Percentiles rank a stretch among this genome's conserved stretches.
These are phyloP conservation scores for Rhingia rostrata DNA, from an alignment of 2,888 invertebrate genomes.

Conservation along the genomic window DNA sequence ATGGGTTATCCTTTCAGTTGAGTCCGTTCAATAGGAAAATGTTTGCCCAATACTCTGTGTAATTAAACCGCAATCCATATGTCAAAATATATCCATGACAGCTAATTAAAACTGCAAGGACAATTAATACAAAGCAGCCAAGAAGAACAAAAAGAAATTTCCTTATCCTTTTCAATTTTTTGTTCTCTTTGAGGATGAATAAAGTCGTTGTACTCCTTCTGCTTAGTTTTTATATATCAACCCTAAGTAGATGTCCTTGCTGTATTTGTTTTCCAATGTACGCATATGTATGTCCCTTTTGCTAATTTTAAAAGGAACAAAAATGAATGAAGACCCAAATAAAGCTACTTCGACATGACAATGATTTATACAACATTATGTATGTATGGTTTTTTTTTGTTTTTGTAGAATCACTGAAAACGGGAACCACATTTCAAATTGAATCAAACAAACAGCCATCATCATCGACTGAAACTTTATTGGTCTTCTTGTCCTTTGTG, in stretches of 20 bases:
- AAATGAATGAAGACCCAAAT: background rate
- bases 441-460: conserved; percentile 39
- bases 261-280: background rate
- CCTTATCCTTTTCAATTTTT: conserved; percentile 16
- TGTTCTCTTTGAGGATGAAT: background rate
- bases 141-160: conserved; percentile 41
- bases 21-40: conserved; percentile 28
- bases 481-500: conserved; percentile 39
- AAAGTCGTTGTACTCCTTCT: conserved; percentile 17
- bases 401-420: background rate
- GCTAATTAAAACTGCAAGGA: conserved; percentile 43
- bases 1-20: background rate
- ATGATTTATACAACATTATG: background rate
- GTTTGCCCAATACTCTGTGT: conserved; percentile 2
- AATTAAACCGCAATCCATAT: conserved; percentile 49
- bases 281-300: background rate
- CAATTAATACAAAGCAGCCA: conserved; percentile 22
- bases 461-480: conserved; percentile 40
- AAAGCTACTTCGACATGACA: background rate
- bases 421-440: conserved; percentile 49
- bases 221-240: background rate
- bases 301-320: background rate
- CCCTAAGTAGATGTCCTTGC: background rate
- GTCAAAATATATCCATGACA: conserved; percentile 33
- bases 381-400: background rate